These are phyloP conservation scores for Elachura formosa DNA, from an alignment of 2,113 vertebrate species.

Conservation along the genomic window DNA sequence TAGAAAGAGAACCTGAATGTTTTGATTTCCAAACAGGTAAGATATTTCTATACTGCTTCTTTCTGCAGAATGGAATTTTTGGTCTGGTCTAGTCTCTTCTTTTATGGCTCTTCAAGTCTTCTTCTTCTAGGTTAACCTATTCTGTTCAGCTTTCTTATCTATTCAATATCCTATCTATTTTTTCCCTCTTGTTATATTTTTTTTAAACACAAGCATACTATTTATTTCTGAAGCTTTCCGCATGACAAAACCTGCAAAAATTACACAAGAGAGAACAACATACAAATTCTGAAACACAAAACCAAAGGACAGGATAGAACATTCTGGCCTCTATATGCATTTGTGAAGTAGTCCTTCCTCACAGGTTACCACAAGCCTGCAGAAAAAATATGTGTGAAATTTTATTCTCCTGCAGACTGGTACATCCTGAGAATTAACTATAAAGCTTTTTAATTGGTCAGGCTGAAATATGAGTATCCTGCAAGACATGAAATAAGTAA, in stretches of 20 bases:
- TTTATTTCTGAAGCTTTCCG: neutral
- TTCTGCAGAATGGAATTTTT: neutral
- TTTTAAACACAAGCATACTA: neutral
- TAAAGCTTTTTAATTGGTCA: neutral
- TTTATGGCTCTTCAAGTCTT: neutral
- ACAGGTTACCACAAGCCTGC: neutral
- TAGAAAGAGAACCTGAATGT: neutral
- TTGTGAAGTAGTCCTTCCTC: neutral
- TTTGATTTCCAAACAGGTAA: neutral
- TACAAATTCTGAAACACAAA: neutral
- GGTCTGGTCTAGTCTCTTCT: neutral
- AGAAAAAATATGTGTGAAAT: rapidly evolving
- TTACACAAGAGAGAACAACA: neutral
- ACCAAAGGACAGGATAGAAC: too few relatives aligned
- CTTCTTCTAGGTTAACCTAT: neutral
- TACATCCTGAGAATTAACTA: neutral
- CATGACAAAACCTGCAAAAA: neutral
- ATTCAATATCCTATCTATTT: neutral
- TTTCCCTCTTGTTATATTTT: neutral
- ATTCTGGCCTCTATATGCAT: neutral
- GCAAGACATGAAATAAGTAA: neutral
- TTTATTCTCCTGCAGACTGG: neutral
- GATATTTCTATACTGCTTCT: neutral
- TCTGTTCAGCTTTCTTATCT: neutral
- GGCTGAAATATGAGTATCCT: neutral